Evolutionary conservation across 2,888 invertebrate genomes (phyloP).

Genomic region (Teinopalpus imperialis): DNA sequence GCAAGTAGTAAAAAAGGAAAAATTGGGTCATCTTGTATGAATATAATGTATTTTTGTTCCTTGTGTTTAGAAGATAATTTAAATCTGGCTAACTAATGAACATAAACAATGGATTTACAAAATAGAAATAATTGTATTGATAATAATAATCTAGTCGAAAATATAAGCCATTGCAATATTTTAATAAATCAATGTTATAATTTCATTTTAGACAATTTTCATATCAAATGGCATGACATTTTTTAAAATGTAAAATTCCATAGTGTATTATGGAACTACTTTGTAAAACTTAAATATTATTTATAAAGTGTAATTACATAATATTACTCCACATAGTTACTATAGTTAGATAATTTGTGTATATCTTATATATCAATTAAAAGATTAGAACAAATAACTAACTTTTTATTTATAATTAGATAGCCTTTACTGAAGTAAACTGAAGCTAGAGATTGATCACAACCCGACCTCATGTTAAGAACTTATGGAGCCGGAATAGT

Average conservation of each 20-base stretch:
- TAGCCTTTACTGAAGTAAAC: no score
- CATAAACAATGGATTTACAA: slow-evolving; percentile 42
- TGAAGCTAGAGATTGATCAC: no score
- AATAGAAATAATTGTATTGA: slow-evolving; percentile 69
- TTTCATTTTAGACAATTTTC: slow-evolving; percentile 36
- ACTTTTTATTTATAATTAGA: no score
- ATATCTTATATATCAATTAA: slow-evolving; percentile 37
- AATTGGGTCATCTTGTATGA: no score
- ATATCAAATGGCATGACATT: slow-evolving; percentile 30
- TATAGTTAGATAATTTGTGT: slow-evolving; percentile 40
- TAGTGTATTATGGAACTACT: slow-evolving; percentile 25
- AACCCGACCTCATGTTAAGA: no score
- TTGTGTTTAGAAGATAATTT: neutral
- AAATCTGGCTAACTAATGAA: neutral
- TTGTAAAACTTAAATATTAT: slow-evolving; percentile 33
- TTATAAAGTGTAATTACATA: slow-evolving; percentile 38
- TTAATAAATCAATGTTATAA: slow-evolving; percentile 41
- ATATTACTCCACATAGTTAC: slow-evolving; percentile 57
- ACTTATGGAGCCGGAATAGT: no score
- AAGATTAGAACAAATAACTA: slow-evolving; percentile 40
- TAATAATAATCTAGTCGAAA: slow-evolving; percentile 79
- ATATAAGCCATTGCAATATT: slow-evolving; percentile 79
- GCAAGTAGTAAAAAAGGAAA: no score
- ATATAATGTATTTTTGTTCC: neutral
- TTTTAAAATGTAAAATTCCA: slow-evolving; percentile 29